These are phyloP conservation scores for Ictalurus punctatus DNA, from an alignment of 2,113 vertebrate genomes.

Conservation along the genomic window DNA sequence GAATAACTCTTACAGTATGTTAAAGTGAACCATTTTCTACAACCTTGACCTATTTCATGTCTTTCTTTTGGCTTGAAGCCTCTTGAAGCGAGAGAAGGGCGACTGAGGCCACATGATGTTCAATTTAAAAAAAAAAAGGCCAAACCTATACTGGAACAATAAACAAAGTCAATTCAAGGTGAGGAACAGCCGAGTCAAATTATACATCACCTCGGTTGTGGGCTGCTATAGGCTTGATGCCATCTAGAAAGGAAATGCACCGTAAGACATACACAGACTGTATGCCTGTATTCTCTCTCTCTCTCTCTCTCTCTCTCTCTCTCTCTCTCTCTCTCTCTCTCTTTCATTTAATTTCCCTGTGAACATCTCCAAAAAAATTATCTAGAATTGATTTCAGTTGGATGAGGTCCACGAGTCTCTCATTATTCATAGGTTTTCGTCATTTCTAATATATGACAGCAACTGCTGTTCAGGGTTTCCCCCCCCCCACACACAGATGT, in stretches of 20 bases:
- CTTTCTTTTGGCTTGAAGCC: slow-evolving; percentile 53
- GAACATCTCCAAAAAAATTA: slow-evolving; percentile 4
- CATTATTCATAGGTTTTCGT: slow-evolving; percentile 44
- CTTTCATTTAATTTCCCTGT: neutral
- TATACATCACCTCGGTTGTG: slow-evolving; percentile 45
- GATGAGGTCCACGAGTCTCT: slow-evolving; percentile 36
- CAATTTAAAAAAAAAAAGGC: slow-evolving; percentile 69
- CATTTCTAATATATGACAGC: slow-evolving; percentile 29
- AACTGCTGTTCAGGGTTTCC: neutral
- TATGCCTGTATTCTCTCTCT: neutral
- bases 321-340: neutral
- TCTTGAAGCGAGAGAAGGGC: slow-evolving; percentile 56
- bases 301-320: neutral
- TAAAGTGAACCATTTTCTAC: slow-evolving; percentile 57
- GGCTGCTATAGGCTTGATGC: slow-evolving; percentile 28
- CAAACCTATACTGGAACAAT: slow-evolving; percentile 61
- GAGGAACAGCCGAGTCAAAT: slow-evolving; percentile 48
- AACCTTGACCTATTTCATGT: slow-evolving; percentile 72
- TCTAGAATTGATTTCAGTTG: slow-evolving; percentile 42
- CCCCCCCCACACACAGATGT: neutral
- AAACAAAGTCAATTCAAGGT: slow-evolving; percentile 76
- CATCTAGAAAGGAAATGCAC: slow-evolving; percentile 29
- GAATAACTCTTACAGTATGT: slow-evolving; percentile 35
- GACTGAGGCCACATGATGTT: slow-evolving; percentile 62
- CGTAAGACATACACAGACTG: slow-evolving; percentile 39